Evolutionary conservation across 2,797 vertebrate genomes (phyloP), one percentile per base, ranked within the genome.

Genomic region (Parauchenoglanis ngamensis): DNA sequence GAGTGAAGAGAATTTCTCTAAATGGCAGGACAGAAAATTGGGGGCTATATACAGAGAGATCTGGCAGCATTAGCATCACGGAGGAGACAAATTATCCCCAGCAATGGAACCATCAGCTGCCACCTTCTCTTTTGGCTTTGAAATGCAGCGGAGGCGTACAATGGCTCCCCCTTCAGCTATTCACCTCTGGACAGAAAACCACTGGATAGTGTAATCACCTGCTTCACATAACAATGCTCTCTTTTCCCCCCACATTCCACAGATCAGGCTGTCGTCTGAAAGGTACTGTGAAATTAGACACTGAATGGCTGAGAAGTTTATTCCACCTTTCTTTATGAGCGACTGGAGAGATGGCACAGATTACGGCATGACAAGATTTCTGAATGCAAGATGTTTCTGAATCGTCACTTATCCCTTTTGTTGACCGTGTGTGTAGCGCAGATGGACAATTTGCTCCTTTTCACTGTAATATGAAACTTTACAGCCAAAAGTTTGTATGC

Each of bases 71-170:
- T 86, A 86, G 73, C 54, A 67, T 89, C 79, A 87, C 73, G 35
- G 63, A 89, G 61, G 46, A 89, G 86, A 89, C 44, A 44, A 83
- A 86, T 89, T 86, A 89, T 86, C 86, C 70, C 35, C n/a, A 86
- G 84, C 72, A 83, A 89, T 85, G 67, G 86, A 89, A 57, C 86
- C 86, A 89, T 87, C 86, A 89, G 79, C 68, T 86, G 81, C 84
- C 86, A 83, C 83, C 61, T 4, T 85, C 78, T 80, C 54, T 23
- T 87, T 63, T 57, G 49, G 84, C 67, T 89, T 73, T 89, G 78
- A 78, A 89, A 56, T 1, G 28, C 57, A 25, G 56, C 17, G 31
- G 56, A 85, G 88, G 86, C 12, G 54, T 59, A 82, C 84, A 83
- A 87, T 87, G 19, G 75, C 44, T 68, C 49, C 56, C 78, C 73